A percentile compares a stretch with the other conserved stretches of the same genome.
These are phyloP conservation scores for Eulithis prunata DNA, from an alignment of 2,888 invertebrate genomes.

Conservation along the genomic window DNA sequence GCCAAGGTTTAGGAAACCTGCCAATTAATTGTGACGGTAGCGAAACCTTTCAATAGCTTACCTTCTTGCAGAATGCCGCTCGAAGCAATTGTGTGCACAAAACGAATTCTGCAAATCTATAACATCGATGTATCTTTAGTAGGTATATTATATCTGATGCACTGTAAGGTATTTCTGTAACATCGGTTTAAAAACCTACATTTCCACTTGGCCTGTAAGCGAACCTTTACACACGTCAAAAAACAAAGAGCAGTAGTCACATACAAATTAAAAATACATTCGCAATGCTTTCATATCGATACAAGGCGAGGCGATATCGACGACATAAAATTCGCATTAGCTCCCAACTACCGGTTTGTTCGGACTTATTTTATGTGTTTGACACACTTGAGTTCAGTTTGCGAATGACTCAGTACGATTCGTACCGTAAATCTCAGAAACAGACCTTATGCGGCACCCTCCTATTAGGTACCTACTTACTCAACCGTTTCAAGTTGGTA, in stretches of 20 bases:
- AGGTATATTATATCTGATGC: too few species aligned
- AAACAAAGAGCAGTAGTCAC: constrained; percentile 36
- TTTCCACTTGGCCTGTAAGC: constrained; percentile 6
- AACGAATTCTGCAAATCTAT: neutral
- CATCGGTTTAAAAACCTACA: neutral
- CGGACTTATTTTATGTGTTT: constrained; percentile 59
- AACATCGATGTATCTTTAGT: too few species aligned
- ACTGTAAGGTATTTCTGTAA: neutral
- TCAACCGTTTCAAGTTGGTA: neutral
- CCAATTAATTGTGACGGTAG: neutral
- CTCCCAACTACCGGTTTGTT: constrained; percentile 61
- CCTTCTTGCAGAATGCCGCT: constrained; percentile 1
- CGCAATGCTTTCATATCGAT: constrained; percentile 55
- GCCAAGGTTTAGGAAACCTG: neutral
- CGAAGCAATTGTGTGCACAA: constrained; percentile 6
- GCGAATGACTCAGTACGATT: constrained; percentile 29
- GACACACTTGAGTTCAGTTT: constrained; percentile 50
- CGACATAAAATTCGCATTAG: constrained; percentile 76
- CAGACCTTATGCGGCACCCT: constrained; percentile 9
- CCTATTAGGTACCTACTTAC: neutral
- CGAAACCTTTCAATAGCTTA: constrained; percentile 7
- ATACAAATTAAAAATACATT: constrained; percentile 44
- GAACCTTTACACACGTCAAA: constrained; percentile 28
- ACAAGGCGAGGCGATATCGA: constrained; percentile 63
- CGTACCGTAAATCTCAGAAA: constrained; percentile 24